Evolutionary conservation across 2,113 vertebrate genomes (phyloP).

Genomic region (Andinoacara biseriatus): DNA sequence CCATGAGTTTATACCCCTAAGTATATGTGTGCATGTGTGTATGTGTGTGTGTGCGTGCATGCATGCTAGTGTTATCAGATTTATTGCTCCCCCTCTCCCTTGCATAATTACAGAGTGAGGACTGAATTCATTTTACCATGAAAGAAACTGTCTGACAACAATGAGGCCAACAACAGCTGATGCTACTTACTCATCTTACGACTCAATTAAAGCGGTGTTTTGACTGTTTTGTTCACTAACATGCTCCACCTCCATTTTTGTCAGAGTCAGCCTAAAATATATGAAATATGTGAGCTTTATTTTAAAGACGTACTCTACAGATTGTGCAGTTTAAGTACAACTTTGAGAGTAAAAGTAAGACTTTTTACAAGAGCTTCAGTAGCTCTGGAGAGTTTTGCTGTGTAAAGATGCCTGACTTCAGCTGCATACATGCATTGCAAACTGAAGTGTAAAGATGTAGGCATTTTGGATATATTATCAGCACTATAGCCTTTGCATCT

Average conservation of each 20-base stretch:
- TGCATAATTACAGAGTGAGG: conserved; percentile 60
- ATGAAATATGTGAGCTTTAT: background rate
- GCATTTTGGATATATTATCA: background rate
- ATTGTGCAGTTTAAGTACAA: background rate
- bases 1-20: conserved; percentile 65
- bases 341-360: background rate
- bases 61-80: conserved; percentile 38
- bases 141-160: conserved; percentile 67
- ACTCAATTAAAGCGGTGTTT: conserved; percentile 58
- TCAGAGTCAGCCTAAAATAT: background rate
- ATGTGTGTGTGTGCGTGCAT: conserved; percentile 5
- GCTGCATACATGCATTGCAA: background rate
- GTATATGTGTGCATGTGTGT: conserved; percentile 23
- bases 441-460: background rate
- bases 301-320: background rate
- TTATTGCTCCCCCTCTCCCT: conserved; percentile 46
- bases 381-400: background rate
- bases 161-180: conserved; percentile 60
- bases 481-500: background rate
- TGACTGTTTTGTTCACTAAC: conserved; percentile 10
- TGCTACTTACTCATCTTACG: conserved; percentile 53
- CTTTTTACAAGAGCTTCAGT: background rate
- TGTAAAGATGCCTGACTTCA: background rate
- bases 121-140: conserved; percentile 50
- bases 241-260: conserved; percentile 12